Conservation (phyloP, 2,113 vertebrate genomes). For the Microtus richardsoni region DNA sequence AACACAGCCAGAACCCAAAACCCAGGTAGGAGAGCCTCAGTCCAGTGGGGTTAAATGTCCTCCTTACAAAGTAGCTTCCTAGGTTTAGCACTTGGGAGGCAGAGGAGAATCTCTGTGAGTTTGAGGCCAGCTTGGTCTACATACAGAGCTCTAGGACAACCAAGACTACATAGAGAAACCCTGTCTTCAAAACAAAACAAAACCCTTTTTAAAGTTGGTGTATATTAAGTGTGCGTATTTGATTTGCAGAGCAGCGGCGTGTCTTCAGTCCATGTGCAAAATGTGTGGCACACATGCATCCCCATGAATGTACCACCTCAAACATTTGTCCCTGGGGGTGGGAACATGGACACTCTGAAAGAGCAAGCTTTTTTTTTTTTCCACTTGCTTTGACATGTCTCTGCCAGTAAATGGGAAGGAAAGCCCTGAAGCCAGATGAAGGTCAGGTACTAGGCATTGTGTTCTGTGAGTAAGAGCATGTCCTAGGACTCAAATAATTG, state of each 20-base stretch:
- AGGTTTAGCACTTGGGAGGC: not conserved
- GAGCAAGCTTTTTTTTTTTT: not conserved
- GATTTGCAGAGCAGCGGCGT: not conserved
- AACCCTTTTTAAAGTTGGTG: not conserved
- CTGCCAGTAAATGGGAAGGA: slow-evolving; percentile 13
- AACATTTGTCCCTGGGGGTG: not conserved
- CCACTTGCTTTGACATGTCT: slow-evolving; percentile 32
- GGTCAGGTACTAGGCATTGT: not conserved
- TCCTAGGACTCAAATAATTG: not conserved
- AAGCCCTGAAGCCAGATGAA: slow-evolving; percentile 34
- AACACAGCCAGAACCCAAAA: not conserved
- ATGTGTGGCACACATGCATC: not conserved
- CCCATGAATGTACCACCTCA: not conserved
- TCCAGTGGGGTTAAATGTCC: slow-evolving; percentile 1
- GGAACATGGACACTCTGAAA: not conserved
- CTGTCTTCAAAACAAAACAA: not conserved
- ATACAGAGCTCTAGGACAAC: not conserved
- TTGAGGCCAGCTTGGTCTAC: not conserved
- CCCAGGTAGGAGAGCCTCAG: not conserved
- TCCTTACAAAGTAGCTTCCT: not conserved
- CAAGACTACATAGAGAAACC: not conserved
- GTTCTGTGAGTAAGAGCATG: not conserved
- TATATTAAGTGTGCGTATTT: not conserved
- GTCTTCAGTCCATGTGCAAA: not conserved
- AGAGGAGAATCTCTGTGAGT: not conserved